Conservation (phyloP, 2,888 invertebrate genomes). For the Thereva unica region DNA sequence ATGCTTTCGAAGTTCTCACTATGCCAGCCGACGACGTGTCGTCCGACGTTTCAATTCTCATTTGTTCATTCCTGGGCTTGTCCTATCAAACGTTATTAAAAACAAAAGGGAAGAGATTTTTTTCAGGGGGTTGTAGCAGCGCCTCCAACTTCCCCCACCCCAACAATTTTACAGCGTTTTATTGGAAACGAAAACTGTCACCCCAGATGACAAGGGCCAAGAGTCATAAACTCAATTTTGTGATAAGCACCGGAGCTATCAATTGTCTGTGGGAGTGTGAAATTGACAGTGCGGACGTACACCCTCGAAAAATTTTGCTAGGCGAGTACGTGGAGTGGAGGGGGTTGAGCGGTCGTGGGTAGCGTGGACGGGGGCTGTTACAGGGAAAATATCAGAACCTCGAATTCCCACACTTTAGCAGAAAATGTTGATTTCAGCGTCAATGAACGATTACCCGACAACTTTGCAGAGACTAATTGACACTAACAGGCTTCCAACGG, state of each 20-base stretch:
- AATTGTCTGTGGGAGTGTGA: constrained; percentile 14
- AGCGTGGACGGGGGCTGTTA: too few relatives aligned
- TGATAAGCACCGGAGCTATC: constrained; percentile 13
- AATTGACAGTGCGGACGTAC: constrained; percentile 1
- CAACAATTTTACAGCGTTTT: background rate
- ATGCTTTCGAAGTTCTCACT: constrained; percentile 1
- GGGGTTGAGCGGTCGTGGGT: too few relatives aligned
- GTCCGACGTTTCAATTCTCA: too few relatives aligned
- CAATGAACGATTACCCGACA: constrained; percentile 25
- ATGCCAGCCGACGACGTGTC: background rate
- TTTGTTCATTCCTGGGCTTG: too few relatives aligned
- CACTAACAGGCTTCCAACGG: constrained; percentile 24
- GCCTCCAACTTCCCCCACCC: too few relatives aligned
- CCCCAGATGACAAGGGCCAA: constrained; percentile 17
- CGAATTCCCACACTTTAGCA: background rate
- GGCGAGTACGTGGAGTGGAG: too few relatives aligned
- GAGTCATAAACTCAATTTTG: constrained; percentile 23
- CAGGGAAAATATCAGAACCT: background rate
- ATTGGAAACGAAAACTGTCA: constrained; percentile 20
- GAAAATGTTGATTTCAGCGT: constrained; percentile 24
- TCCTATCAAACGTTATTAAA: too few relatives aligned
- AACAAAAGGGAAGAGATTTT: too few relatives aligned
- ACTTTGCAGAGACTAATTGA: constrained; percentile 24
- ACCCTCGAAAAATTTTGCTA: background rate
- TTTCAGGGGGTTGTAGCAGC: background rate